These are phyloP conservation scores for Grus americana DNA, from an alignment of 2,113 vertebrate genomes.

Conservation along the genomic window DNA sequence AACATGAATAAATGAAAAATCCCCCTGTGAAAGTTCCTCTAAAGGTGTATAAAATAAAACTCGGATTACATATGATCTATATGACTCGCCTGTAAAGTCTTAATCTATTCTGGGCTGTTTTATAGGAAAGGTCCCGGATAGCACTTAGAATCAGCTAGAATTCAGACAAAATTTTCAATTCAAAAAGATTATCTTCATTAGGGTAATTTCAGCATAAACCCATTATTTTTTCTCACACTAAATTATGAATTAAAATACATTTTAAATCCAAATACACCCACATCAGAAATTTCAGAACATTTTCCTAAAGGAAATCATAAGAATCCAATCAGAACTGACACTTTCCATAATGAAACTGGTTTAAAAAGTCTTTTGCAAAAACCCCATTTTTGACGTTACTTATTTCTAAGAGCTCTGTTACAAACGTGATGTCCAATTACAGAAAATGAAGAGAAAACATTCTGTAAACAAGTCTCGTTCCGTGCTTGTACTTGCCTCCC, in stretches of 20 bases:
- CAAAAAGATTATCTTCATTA: neutral
- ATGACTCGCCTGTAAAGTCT: neutral
- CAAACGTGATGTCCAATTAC: too few relatives aligned
- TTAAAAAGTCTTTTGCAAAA: neutral
- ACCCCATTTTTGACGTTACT: neutral
- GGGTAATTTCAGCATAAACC: neutral
- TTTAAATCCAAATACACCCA: neutral
- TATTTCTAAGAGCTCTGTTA: neutral
- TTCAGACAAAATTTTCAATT: neutral
- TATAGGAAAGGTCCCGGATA: neutral
- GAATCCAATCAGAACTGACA: neutral
- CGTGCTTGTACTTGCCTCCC: too few relatives aligned
- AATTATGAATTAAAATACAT: neutral
- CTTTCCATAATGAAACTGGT: neutral
- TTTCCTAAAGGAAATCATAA: neutral
- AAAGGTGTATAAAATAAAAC: neutral
- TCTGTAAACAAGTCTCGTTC: neutral
- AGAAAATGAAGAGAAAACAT: neutral
- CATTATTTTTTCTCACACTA: neutral
- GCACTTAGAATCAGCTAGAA: neutral
- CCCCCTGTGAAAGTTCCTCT: neutral
- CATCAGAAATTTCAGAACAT: neutral
- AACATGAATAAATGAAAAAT: neutral
- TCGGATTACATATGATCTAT: neutral
- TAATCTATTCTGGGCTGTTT: neutral